Percentiles rank a stretch among this genome's conserved stretches.
These are phyloP conservation scores for Lichenostomus cassidix DNA, from an alignment of 2,113 vertebrate species.

Conservation along the genomic window DNA sequence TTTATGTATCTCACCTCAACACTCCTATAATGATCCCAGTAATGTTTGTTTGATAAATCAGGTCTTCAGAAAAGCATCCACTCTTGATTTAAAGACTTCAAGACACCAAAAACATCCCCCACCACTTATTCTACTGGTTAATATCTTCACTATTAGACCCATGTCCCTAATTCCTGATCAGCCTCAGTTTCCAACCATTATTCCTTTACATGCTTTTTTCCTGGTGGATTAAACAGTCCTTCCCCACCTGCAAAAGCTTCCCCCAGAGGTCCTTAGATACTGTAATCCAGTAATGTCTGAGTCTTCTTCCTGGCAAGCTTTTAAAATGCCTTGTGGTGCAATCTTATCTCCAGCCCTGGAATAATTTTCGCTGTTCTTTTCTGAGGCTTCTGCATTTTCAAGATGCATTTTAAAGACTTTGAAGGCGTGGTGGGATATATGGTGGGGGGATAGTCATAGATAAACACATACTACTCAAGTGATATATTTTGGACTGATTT, in stretches of 20 bases:
- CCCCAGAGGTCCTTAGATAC: not conserved
- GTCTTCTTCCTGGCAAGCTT: not conserved
- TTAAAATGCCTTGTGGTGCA: not conserved
- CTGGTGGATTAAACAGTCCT: not conserved
- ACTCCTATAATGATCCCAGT: not conserved
- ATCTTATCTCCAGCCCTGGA: not conserved
- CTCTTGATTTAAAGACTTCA: not conserved
- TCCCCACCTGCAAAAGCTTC: not conserved
- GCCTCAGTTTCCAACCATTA: not conserved
- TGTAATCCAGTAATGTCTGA: not conserved
- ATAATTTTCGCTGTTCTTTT: not conserved
- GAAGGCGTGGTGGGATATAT: not conserved
- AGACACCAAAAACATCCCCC: not conserved
- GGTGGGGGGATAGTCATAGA: not conserved
- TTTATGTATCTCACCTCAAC: not conserved
- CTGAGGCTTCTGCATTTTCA: not conserved
- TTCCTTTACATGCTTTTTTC: not conserved
- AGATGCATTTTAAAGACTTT: slow-evolving; percentile 29
- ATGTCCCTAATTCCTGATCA: not conserved
- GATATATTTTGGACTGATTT: not conserved
- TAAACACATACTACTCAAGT: not conserved
- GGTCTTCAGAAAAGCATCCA: not conserved
- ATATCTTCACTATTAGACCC: not conserved
- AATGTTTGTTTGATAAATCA: not conserved
- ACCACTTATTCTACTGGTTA: not conserved